Percentiles rank a stretch among this genome's conserved stretches.
phyloP scores from a whole-genome alignment of 1,140 invertebrate species.

The Gerris buenoi region DNA sequence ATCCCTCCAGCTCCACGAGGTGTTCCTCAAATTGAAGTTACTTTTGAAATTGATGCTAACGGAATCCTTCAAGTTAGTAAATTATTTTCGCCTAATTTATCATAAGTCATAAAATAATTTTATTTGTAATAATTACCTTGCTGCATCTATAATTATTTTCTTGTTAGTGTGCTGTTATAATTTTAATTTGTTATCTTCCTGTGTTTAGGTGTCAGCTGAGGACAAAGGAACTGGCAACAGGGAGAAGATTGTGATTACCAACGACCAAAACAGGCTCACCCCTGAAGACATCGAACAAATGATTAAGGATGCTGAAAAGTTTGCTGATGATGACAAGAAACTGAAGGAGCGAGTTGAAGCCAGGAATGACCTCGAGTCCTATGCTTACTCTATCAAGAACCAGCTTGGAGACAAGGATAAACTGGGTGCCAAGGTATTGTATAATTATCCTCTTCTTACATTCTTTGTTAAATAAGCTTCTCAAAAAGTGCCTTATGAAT shows the following conservation, averaged over 20 bases:
- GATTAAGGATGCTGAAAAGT: constrained; percentile 97
- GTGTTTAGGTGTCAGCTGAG: constrained; percentile 70
- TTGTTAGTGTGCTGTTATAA: background rate
- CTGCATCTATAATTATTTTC: background rate
- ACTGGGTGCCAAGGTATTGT: constrained; percentile 78
- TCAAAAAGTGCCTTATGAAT: no score
- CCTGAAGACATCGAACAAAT: constrained; percentile 97
- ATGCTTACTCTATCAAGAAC: constrained; percentile 95
- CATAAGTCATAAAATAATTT: background rate
- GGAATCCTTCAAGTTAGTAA: constrained; percentile 74
- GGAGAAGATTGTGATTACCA: constrained; percentile 97
- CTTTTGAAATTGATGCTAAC: constrained; percentile 98
- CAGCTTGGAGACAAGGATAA: constrained; percentile 96
- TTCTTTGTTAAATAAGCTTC: no score
- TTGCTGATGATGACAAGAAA: constrained; percentile 96
- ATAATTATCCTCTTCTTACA: no score
- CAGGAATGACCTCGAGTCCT: constrained; percentile 88
- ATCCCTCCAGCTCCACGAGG: constrained; percentile 94
- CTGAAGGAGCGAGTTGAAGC: constrained; percentile 93
- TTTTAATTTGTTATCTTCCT: constrained; percentile 5
- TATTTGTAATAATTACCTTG: no score
- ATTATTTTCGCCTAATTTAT: background rate
- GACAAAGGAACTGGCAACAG: constrained; percentile 97
- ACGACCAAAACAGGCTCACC: constrained; percentile 90
- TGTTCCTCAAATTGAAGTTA: constrained; percentile 98